A percentile compares a stretch with the other conserved stretches of the same genome.
phyloP scores from a whole-genome alignment of 1,140 invertebrate genomes.

The Carcinoscorpius rotundicauda region DNA sequence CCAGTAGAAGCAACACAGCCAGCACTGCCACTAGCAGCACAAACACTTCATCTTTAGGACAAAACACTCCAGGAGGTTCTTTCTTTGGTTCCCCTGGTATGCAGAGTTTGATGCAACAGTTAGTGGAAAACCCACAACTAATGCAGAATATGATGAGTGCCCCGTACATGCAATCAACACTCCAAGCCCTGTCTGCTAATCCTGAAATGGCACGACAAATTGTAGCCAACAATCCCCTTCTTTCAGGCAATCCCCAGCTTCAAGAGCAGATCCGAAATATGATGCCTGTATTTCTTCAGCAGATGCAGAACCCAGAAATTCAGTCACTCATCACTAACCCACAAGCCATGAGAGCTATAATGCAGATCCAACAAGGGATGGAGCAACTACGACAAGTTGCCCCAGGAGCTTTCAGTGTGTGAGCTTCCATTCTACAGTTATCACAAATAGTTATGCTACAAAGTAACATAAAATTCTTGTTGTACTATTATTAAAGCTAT shows the following conservation, averaged over 20 bases:
- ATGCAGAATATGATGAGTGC: conserved; percentile 84
- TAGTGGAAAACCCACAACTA: conserved; percentile 81
- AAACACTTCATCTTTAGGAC: background rate
- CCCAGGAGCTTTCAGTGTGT: conserved; percentile 59
- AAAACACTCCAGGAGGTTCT: conserved; percentile 18
- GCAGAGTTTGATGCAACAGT: conserved; percentile 80
- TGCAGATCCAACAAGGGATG: conserved; percentile 93
- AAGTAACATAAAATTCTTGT: no score
- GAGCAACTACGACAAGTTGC: conserved; percentile 77
- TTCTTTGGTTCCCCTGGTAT: conserved; percentile 65
- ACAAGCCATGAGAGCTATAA: conserved; percentile 77
- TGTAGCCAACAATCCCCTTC: conserved; percentile 55
- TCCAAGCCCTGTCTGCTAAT: conserved; percentile 72
- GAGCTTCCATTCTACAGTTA: conserved; percentile 6
- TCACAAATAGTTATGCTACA: no score
- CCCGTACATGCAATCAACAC: conserved; percentile 76
- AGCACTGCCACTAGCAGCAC: conserved; percentile 13
- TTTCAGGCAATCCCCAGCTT: conserved; percentile 75
- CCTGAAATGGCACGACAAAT: conserved; percentile 59
- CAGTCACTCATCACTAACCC: conserved; percentile 85
- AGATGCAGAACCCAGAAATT: conserved; percentile 90
- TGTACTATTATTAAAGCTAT: no score
- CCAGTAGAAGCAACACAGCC: conserved; percentile 19
- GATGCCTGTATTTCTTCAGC: conserved; percentile 73
- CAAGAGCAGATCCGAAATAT: conserved; percentile 69